phyloP scores from a whole-genome alignment of 1,140 invertebrate species.

The Dreissena polymorpha region DNA sequence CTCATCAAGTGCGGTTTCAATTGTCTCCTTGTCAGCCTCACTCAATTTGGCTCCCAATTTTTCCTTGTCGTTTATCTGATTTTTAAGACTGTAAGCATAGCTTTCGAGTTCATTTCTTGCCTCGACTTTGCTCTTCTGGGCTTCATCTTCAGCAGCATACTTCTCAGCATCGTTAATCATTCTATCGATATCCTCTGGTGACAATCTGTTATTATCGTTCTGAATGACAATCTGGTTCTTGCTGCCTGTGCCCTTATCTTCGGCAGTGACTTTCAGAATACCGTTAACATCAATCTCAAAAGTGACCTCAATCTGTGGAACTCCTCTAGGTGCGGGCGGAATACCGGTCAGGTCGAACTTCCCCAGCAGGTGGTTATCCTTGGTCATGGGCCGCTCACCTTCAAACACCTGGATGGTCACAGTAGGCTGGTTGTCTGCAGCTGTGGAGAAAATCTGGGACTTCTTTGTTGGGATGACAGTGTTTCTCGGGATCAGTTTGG shows the following conservation, averaged over 20 bases:
- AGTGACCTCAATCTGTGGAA: constrained; percentile 99
- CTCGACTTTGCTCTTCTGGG: constrained; percentile 95
- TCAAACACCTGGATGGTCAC: constrained; percentile 99
- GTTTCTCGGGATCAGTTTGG: constrained; percentile 98
- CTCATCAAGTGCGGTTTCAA: constrained; percentile 96
- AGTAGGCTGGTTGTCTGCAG: constrained; percentile 99
- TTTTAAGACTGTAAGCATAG: constrained; percentile 97
- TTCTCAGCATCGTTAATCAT: constrained; percentile 88
- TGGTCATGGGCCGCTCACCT: constrained; percentile 99
- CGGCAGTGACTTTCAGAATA: constrained; percentile 95
- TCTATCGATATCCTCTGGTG: constrained; percentile 98
- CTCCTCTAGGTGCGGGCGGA: constrained; percentile 97
- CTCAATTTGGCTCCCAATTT: constrained; percentile 96
- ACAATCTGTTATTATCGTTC: constrained; percentile 97
- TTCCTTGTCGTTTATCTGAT: constrained; percentile 98
- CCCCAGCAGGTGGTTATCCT: constrained; percentile 98
- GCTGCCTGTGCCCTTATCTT: constrained; percentile 99
- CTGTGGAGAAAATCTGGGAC: constrained; percentile 99
- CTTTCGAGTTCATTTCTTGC: constrained; percentile 94
- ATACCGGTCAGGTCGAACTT: constrained; percentile 99
- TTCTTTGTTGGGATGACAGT: constrained; percentile 99
- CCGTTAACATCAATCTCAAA: constrained; percentile 99
- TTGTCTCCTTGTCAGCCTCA: constrained; percentile 96
- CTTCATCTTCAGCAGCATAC: constrained; percentile 73
- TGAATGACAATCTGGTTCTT: constrained; percentile 99